Evolutionary conservation across 2,888 invertebrate genomes (phyloP).

Genomic region (Philonicus albiceps): DNA sequence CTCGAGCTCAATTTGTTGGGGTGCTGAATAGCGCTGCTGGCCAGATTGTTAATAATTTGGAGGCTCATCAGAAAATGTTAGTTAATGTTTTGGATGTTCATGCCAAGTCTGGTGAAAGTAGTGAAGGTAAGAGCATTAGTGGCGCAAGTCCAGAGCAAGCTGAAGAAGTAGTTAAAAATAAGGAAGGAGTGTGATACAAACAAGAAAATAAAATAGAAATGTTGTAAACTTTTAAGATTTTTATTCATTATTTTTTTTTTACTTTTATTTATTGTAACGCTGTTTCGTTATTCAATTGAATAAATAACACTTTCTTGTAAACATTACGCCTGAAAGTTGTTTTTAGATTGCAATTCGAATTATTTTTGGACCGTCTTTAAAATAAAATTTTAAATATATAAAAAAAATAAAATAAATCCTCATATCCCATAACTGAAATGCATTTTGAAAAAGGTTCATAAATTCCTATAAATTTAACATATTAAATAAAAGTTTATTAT

Average conservation of each 20-base stretch:
- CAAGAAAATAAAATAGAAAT: neutral
- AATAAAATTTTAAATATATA: too few relatives aligned
- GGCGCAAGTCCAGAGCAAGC: neutral
- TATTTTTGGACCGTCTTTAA: too few relatives aligned
- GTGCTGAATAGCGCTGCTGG: slow-evolving; percentile 73
- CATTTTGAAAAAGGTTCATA: too few relatives aligned
- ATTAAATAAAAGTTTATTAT: too few relatives aligned
- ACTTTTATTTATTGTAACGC: neutral
- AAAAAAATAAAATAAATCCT: too few relatives aligned
- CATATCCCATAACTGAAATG: too few relatives aligned
- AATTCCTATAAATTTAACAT: too few relatives aligned
- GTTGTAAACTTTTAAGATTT: neutral
- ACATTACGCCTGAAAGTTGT: too few relatives aligned
- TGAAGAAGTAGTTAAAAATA: neutral
- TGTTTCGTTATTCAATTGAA: neutral
- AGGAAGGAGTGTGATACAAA: neutral
- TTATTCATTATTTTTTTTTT: neutral
- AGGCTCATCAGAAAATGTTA: slow-evolving; percentile 73
- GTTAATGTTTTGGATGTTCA: slow-evolving; percentile 73
- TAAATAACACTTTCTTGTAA: too few relatives aligned
- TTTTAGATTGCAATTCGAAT: too few relatives aligned
- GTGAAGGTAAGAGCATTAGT: neutral
- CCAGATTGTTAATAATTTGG: slow-evolving; percentile 72
- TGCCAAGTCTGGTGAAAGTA: slow-evolving; percentile 52
- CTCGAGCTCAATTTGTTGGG: slow-evolving; percentile 74